These are phyloP conservation scores for Neodon shergylaensis DNA, from an alignment of 2,113 vertebrate species.

Conservation along the genomic window DNA sequence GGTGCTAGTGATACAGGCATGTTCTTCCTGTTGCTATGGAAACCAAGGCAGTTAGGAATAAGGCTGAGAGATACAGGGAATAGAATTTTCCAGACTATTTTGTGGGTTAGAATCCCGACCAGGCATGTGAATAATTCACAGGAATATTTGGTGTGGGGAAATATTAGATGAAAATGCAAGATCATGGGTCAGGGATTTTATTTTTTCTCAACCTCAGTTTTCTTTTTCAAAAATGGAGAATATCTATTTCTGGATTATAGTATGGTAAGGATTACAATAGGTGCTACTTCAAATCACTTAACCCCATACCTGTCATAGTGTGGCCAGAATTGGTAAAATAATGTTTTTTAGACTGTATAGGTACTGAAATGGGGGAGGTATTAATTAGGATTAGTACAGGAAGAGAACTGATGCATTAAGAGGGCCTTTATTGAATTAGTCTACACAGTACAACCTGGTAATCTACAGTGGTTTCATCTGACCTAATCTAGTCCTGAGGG, in stretches of 20 bases:
- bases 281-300: background rate
- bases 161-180: background rate
- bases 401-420: background rate
- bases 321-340: background rate
- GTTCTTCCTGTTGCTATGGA: conserved; percentile 5
- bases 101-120: background rate
- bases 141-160: background rate
- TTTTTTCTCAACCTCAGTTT: background rate
- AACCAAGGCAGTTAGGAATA: background rate
- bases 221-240: background rate
- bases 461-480: no score
- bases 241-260: no score
- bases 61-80: background rate
- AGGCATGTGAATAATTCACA: background rate
- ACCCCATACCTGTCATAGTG: accelerated
- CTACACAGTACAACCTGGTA: background rate
- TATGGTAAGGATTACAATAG: background rate
- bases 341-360: background rate
- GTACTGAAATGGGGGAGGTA: background rate
- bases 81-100: conserved; percentile 8
- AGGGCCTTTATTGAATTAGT: background rate
- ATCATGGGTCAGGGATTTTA: background rate
- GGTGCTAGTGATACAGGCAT: background rate
- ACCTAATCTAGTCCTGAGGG: background rate
- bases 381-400: background rate